These are phyloP conservation scores for Mongoloraphidia duomilia DNA, from an alignment of 2,888 invertebrate species.

Conservation along the genomic window DNA sequence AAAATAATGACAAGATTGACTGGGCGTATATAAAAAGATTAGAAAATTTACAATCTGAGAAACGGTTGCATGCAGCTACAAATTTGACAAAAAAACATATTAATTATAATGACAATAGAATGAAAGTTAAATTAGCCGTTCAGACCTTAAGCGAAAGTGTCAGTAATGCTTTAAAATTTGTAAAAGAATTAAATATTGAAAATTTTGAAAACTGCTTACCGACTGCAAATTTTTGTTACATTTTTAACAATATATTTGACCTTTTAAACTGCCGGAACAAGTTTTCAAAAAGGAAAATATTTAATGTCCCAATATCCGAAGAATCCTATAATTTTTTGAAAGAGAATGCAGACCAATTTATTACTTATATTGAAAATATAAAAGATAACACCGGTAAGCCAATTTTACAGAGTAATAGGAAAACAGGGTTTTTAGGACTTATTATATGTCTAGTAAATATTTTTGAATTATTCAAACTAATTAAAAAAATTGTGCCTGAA, in stretches of 20 bases:
- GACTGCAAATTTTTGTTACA: slow-evolving; percentile 8
- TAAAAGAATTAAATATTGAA: background rate
- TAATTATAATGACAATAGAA: slow-evolving; percentile 11
- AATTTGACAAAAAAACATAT: slow-evolving; percentile 14
- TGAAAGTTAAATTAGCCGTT: slow-evolving; percentile 15
- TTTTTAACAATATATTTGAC: slow-evolving; percentile 10
- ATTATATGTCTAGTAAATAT: slow-evolving; percentile 10
- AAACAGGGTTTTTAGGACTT: slow-evolving; percentile 9
- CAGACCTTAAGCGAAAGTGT: slow-evolving; percentile 13
- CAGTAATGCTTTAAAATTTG: slow-evolving; percentile 6
- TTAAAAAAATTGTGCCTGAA: slow-evolving; percentile 2
- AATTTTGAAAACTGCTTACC: slow-evolving; percentile 1
- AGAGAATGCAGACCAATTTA: slow-evolving; percentile 4
- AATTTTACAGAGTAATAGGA: no score
- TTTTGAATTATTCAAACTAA: slow-evolving; percentile 7
- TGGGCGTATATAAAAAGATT: slow-evolving; percentile 15
- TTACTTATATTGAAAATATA: slow-evolving; percentile 9
- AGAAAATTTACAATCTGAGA: slow-evolving; percentile 9
- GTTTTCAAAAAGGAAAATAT: slow-evolving; percentile 6
- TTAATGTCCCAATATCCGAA: slow-evolving; percentile 4
- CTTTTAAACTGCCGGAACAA: slow-evolving; percentile 10
- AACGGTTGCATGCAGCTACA: slow-evolving; percentile 14
- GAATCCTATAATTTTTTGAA: slow-evolving; percentile 3
- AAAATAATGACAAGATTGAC: slow-evolving; percentile 9
- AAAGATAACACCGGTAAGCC: no score